Evolutionary conservation across 2,888 invertebrate genomes (phyloP).

Genomic region (Rhagophthalmus giganteus): DNA sequence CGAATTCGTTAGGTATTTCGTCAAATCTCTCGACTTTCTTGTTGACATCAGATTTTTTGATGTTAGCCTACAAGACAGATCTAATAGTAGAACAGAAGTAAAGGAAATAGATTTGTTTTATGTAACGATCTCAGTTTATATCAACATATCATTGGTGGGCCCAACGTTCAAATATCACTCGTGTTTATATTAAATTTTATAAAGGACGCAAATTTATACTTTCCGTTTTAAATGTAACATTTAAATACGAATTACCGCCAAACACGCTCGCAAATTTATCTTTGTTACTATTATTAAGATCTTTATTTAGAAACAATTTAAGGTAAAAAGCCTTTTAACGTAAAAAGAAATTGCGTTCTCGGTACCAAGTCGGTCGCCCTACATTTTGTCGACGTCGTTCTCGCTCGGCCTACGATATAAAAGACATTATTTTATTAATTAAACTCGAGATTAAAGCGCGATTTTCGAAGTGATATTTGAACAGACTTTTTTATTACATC

Average conservation of each 20-base stretch:
- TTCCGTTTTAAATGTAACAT: background rate
- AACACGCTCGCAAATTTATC: no score
- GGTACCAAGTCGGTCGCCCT: no score
- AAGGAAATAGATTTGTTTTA: constrained; percentile 2
- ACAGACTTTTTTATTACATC: constrained; percentile 1
- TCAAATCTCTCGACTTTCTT: constrained; percentile 67
- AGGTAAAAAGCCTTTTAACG: no score
- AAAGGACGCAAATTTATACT: background rate
- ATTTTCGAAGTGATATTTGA: constrained; percentile 6
- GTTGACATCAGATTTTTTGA: constrained; percentile 66
- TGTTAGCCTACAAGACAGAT: constrained; percentile 55
- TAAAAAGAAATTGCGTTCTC: no score
- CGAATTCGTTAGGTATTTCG: constrained; percentile 93
- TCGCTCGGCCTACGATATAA: no score
- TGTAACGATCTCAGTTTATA: constrained; percentile 22
- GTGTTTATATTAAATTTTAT: no score
- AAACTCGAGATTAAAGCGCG: no score
- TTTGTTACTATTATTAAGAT: no score
- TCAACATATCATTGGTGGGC: background rate
- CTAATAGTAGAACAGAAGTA: constrained; percentile 41
- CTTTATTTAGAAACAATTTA: no score
- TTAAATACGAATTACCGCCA: no score
- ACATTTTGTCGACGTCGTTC: no score
- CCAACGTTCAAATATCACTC: background rate
- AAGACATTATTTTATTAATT: no score